These are phyloP conservation scores for Ptyas mucosa DNA, from an alignment of 2,113 vertebrate species.

Conservation along the genomic window DNA sequence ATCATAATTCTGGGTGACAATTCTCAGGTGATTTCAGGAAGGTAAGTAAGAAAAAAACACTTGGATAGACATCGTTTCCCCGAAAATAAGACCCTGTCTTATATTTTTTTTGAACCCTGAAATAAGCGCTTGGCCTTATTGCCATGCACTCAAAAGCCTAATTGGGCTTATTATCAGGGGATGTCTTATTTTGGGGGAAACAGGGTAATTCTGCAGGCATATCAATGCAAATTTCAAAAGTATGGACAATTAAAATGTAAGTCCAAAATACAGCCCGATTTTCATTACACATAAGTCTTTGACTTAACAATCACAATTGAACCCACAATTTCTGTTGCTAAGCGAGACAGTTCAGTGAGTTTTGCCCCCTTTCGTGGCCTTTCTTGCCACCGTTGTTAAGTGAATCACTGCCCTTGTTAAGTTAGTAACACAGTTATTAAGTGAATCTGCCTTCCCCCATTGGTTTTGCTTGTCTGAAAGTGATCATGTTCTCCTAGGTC, in stretches of 20 bases:
- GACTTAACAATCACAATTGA: neutral
- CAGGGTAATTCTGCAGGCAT: neutral
- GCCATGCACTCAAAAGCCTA: no score
- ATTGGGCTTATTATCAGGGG: no score
- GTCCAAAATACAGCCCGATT: neutral
- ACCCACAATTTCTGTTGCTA: neutral
- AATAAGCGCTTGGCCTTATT: no score
- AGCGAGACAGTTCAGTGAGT: neutral
- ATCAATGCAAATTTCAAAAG: neutral
- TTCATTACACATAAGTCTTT: neutral
- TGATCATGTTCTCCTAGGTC: neutral
- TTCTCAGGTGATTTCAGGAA: neutral
- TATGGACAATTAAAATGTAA: neutral
- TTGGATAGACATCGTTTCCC: no score
- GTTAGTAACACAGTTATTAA: no score
- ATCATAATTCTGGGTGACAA: neutral
- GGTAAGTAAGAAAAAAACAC: neutral
- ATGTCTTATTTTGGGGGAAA: no score
- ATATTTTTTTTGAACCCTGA: no score
- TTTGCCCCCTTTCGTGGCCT: neutral
- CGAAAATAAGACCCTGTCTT: no score
- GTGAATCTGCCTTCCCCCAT: neutral
- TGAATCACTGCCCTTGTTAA: no score
- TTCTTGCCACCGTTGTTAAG: neutral
- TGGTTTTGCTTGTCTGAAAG: neutral